A percentile compares a stretch with the other conserved stretches of the same genome.
phyloP scores from a whole-genome alignment of 1,140 invertebrate genomes.

The Hermatobates lingyangjiaoensis region DNA sequence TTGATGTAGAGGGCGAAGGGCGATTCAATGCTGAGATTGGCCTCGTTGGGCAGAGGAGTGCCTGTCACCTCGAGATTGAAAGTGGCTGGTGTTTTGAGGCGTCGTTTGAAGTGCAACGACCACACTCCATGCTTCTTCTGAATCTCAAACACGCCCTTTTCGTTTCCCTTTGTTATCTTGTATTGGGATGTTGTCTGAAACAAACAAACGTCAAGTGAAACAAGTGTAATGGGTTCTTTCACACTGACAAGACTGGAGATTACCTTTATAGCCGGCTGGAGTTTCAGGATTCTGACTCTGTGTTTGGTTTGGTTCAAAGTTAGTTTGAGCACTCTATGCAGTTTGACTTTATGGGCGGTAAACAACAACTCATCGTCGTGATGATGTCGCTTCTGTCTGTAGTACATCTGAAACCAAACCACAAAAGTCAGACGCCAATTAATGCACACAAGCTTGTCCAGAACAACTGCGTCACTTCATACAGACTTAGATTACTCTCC shows the following conservation, averaged over 20 bases:
- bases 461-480: neutral
- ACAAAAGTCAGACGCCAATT: neutral
- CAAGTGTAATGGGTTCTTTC: neutral
- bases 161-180: conserved; percentile 40
- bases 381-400: conserved; percentile 22
- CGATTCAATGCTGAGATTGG: conserved; percentile 17
- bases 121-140: conserved; percentile 39
- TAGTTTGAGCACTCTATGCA: conserved; percentile 29
- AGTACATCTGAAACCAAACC: conserved; percentile 21
- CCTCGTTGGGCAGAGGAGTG: conserved; percentile 19
- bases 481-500: neutral
- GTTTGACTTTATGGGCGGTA: neutral
- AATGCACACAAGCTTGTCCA: neutral
- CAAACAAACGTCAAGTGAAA: conserved; percentile 4
- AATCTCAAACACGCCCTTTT: conserved; percentile 41
- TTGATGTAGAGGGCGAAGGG: conserved; percentile 21
- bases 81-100: conserved; percentile 31
- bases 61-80: conserved; percentile 38
- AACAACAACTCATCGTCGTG: conserved; percentile 4
- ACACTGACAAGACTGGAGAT: neutral
- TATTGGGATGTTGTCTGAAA: conserved; percentile 28
- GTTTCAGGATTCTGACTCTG: conserved; percentile 36
- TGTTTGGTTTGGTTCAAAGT: conserved; percentile 39
- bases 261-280: conserved; percentile 43
- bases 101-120: conserved; percentile 37